These are phyloP conservation scores for Epinotia nisella DNA, from an alignment of 2,888 invertebrate species.

Conservation along the genomic window DNA sequence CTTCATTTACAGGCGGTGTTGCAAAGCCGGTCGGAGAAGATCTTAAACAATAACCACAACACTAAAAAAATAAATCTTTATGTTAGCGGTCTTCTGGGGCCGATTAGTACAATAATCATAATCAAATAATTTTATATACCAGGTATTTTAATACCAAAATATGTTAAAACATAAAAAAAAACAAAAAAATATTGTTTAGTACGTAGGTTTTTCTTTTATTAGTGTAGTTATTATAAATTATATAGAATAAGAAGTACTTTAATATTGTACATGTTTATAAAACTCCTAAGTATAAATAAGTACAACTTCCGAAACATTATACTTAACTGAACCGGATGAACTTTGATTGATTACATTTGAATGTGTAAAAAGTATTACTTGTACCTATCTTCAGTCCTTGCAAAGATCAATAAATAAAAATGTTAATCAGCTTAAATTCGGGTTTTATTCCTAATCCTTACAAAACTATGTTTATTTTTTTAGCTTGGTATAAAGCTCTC, in stretches of 20 bases:
- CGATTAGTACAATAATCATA: constrained; percentile 79
- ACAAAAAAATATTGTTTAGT: constrained; percentile 41
- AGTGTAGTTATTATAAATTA: constrained; percentile 36
- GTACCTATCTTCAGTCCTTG: constrained; percentile 18
- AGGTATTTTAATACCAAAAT: constrained; percentile 43
- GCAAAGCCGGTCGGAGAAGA: constrained; percentile 3
- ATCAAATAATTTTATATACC: constrained; percentile 54
- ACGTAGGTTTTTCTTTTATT: constrained; percentile 22
- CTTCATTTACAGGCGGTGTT: not conserved
- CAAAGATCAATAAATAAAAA: constrained; percentile 64
- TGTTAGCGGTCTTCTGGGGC: constrained; percentile 50
- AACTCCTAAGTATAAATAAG: not conserved
- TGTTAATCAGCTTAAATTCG: constrained; percentile 69
- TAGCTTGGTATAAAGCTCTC: no score
- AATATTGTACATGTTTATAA: constrained; percentile 19
- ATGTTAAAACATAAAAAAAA: constrained; percentile 40
- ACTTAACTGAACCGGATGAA: constrained; percentile 7
- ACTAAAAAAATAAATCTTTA: constrained; percentile 38
- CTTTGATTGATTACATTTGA: constrained; percentile 42
- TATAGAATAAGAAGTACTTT: constrained; percentile 18
- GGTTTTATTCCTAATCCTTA: constrained; percentile 23
- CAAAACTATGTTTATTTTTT: no score
- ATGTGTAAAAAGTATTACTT: constrained; percentile 12
- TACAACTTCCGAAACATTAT: not conserved
- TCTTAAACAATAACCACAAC: constrained; percentile 1